phyloP scores from a whole-genome alignment of 2,888 invertebrate genomes.

The Penaeus monodon region DNA sequence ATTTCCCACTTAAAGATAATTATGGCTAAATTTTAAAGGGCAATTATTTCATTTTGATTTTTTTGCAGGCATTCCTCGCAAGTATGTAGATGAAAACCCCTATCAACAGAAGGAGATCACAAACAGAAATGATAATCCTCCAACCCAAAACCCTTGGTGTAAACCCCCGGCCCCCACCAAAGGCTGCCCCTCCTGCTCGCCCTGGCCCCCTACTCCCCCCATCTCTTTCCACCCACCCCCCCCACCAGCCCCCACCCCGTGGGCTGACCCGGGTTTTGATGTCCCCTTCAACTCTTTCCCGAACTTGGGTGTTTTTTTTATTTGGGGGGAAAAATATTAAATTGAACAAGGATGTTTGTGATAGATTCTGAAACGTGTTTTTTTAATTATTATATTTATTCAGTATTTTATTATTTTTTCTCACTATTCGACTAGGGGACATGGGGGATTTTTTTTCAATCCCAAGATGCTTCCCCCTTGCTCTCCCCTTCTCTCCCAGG shows the following conservation, averaged over 20 bases:
- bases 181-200: slow-evolving; percentile 67
- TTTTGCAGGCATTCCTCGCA: slow-evolving; percentile 82
- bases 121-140: slow-evolving; percentile 96
- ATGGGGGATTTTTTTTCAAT: slow-evolving; percentile 76
- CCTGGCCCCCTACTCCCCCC: slow-evolving; percentile 73
- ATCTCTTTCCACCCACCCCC: slow-evolving; percentile 86
- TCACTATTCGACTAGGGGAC: slow-evolving; percentile 67
- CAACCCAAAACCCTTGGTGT: slow-evolving; percentile 90
- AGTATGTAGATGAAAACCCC: slow-evolving; percentile 94
- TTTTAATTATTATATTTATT: not conserved
- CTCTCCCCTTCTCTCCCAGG: slow-evolving; percentile 76
- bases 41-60: too few species aligned
- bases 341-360: too few species aligned
- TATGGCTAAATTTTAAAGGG: too few species aligned
- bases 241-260: slow-evolving; percentile 79
- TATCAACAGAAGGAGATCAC: slow-evolving; percentile 80
- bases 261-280: slow-evolving; percentile 44
- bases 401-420: not conserved
- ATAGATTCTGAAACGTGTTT: too few species aligned
- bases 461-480: slow-evolving; percentile 77
- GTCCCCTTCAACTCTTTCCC: not conserved
- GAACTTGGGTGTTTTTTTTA: not conserved
- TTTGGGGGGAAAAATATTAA: not conserved
- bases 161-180: slow-evolving; percentile 67
- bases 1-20: not conserved